phyloP scores from a whole-genome alignment of 2,797 vertebrate genomes.

The Alectoris magna region DNA sequence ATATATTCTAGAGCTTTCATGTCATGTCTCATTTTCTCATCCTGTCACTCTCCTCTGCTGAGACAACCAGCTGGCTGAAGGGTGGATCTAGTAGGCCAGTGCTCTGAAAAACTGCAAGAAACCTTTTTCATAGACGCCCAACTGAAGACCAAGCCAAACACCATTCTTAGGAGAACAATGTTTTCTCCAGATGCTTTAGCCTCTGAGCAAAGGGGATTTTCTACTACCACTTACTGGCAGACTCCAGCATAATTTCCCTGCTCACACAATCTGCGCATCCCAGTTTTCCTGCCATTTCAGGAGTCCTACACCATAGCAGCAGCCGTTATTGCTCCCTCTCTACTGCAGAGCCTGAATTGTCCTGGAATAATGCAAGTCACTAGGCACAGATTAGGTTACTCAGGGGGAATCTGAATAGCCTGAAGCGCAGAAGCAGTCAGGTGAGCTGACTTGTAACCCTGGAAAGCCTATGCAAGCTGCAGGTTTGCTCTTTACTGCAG shows the following conservation, averaged over 20 bases:
- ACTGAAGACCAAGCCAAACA: neutral
- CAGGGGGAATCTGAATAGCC: neutral
- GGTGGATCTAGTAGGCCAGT: neutral
- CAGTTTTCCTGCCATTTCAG: neutral
- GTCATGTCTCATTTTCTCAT: neutral
- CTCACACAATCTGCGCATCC: neutral
- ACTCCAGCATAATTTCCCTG: neutral
- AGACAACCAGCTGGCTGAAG: neutral
- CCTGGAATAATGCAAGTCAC: neutral
- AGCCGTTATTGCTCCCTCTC: neutral
- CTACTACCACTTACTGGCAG: neutral
- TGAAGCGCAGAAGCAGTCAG: neutral
- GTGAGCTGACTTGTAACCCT: neutral
- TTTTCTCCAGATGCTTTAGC: neutral
- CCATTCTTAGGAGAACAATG: neutral
- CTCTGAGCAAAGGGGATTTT: neutral
- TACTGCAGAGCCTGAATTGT: neutral
- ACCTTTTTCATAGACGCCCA: too few species aligned
- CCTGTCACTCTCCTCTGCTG: neutral
- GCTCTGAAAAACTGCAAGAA: neutral
- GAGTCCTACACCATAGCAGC: neutral
- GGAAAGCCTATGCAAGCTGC: conserved; percentile 20
- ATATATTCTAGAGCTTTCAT: neutral
- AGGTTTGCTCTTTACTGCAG: conserved; percentile 9
- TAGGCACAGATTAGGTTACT: neutral